These are phyloP conservation scores for Microtus richardsoni DNA, from an alignment of 2,113 vertebrate species.

Conservation along the genomic window DNA sequence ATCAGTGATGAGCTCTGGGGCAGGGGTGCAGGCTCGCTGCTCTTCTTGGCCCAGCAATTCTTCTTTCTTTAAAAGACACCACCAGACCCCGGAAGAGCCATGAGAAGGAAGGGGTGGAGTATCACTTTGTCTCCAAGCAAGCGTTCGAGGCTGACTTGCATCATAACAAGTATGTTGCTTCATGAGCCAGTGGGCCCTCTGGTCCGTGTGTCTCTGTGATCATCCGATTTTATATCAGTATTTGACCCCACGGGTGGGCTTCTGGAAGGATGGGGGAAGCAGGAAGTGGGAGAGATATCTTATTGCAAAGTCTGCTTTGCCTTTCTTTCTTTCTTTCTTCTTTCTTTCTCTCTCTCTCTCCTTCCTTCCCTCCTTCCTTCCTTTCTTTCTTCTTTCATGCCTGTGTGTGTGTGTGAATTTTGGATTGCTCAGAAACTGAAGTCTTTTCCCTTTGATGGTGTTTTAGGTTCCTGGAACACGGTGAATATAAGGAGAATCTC, in stretches of 20 bases:
- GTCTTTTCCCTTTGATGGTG: not conserved
- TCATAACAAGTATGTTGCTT: conserved; percentile 90
- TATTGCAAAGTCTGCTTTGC: too few species aligned
- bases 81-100: conserved; percentile 93
- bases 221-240: not conserved
- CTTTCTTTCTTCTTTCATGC: not conserved
- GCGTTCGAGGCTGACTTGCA: conserved; percentile 94
- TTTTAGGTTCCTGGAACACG: conserved; percentile 94
- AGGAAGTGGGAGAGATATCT: not conserved
- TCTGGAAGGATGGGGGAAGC: not conserved
- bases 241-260: not conserved
- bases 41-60: not conserved
- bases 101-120: conserved; percentile 95
- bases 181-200: not conserved
- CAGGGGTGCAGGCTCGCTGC: fast-evolving
- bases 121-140: conserved; percentile 95
- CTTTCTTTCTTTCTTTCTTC: too few species aligned
- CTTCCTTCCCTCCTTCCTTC: too few species aligned
- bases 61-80: conserved; percentile 89
- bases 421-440: not conserved
- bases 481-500: conserved; percentile 95
- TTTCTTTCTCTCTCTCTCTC: too few species aligned
- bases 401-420: not conserved
- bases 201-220: not conserved
- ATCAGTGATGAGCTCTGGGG: fast-evolving